phyloP scores from a whole-genome alignment of 2,888 invertebrate genomes.

The Lasioglossum marginatum region DNA sequence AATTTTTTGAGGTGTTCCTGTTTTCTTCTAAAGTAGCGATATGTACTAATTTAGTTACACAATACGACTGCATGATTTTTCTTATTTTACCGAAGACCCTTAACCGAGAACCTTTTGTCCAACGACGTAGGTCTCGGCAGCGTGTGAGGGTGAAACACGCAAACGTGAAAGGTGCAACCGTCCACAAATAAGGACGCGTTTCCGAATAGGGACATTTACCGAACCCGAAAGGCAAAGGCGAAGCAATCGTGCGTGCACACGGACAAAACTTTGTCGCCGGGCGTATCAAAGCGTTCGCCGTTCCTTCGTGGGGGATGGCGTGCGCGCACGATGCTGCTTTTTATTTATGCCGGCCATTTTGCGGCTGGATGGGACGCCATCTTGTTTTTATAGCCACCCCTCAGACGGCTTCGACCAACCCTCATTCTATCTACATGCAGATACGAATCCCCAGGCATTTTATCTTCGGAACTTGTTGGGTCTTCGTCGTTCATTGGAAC shows the following conservation, averaged over 20 bases:
- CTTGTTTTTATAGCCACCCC: slow-evolving; percentile 80
- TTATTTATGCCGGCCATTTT: slow-evolving; percentile 82
- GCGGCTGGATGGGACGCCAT: slow-evolving; percentile 78
- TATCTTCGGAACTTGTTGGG: slow-evolving; percentile 54
- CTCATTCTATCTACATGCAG: slow-evolving; percentile 66
- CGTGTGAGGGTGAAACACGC: neutral
- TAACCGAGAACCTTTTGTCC: neutral
- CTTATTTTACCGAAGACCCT: neutral
- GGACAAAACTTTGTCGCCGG: slow-evolving; percentile 41
- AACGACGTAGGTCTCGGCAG: neutral
- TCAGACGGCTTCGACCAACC: slow-evolving; percentile 40
- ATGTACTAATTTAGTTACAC: too few relatives aligned
- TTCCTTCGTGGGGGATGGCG: slow-evolving; percentile 32
- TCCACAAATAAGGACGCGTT: neutral
- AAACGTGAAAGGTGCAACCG: neutral
- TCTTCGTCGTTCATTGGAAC: slow-evolving; percentile 59
- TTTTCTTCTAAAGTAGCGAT: too few relatives aligned
- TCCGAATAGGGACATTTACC: neutral
- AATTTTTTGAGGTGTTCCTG: too few relatives aligned
- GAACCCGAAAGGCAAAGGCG: neutral
- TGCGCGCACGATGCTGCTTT: slow-evolving; percentile 49
- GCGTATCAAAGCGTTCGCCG: slow-evolving; percentile 40
- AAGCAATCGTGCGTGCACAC: slow-evolving; percentile 12
- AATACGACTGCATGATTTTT: too few relatives aligned
- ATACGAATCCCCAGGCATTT: slow-evolving; percentile 72